A percentile compares a stretch with the other conserved stretches of the same genome.
Evolutionary conservation across 2,888 invertebrate genomes (phyloP).

Genomic region (Apeira syringaria): DNA sequence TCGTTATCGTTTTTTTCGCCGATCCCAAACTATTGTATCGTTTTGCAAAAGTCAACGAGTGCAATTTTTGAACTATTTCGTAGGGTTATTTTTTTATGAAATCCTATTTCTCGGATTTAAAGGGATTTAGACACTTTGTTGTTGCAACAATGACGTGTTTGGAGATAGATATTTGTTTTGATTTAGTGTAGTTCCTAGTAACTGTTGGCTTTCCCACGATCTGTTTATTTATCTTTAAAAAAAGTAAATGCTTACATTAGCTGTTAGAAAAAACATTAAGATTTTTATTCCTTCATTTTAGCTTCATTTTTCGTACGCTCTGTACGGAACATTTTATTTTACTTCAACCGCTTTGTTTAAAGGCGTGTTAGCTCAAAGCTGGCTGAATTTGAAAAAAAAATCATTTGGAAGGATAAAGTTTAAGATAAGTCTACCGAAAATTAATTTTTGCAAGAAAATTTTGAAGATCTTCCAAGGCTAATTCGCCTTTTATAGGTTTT

Average conservation of each 20-base stretch:
- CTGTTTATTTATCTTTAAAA: constrained; percentile 20
- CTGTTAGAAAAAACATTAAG: no score
- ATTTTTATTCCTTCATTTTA: no score
- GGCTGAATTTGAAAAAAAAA: no score
- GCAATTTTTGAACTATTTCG: constrained; percentile 43
- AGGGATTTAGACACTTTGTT: constrained; percentile 82
- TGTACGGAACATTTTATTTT: no score
- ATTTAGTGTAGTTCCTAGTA: constrained; percentile 59
- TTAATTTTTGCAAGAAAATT: no score
- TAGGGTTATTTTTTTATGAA: constrained; percentile 55
- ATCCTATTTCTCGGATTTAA: constrained; percentile 82
- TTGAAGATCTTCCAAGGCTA: no score
- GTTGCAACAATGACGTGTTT: constrained; percentile 79
- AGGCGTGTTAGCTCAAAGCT: no score
- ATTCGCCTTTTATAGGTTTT: no score
- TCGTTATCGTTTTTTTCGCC: constrained; percentile 20
- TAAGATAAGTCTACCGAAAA: no score
- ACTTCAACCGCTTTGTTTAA: no score
- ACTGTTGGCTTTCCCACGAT: constrained; percentile 58
- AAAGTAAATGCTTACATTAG: background rate
- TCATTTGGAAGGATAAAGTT: no score
- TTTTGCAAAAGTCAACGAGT: constrained; percentile 78
- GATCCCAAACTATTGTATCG: constrained; percentile 58
- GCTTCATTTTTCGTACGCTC: no score
- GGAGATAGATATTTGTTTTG: constrained; percentile 75